Evolutionary conservation across 2,888 invertebrate genomes (phyloP).

Genomic region (Dasypolia templi): DNA sequence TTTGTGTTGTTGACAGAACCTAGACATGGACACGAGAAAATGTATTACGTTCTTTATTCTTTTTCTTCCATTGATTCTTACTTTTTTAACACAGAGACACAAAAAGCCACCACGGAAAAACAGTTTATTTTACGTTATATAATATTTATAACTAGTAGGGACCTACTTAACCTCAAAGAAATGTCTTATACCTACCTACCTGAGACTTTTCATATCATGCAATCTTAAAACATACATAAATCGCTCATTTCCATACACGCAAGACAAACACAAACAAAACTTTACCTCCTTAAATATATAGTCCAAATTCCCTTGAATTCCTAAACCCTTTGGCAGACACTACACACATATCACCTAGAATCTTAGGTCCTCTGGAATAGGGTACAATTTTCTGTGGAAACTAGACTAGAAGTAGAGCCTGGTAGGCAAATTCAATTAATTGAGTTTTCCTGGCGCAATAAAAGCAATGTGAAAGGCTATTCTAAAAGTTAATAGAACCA

Average conservation of each 20-base stretch:
- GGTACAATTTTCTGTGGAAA: constrained; percentile 4
- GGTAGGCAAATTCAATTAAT: constrained; percentile 41
- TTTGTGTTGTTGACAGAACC: neutral
- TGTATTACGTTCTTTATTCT: neutral
- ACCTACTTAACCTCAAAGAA: too few relatives aligned
- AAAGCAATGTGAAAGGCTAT: constrained; percentile 48
- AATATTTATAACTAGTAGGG: too few relatives aligned
- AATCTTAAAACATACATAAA: constrained; percentile 36
- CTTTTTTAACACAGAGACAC: neutral
- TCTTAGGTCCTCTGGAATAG: neutral
- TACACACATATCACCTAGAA: neutral
- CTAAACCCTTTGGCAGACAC: neutral
- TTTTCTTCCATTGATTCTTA: neutral
- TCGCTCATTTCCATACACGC: constrained; percentile 41
- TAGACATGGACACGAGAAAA: neutral
- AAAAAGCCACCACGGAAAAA: too few relatives aligned
- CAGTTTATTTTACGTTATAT: too few relatives aligned
- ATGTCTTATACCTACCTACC: too few relatives aligned
- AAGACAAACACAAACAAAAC: constrained; percentile 15
- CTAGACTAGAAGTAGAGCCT: neutral
- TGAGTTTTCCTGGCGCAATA: constrained; percentile 43
- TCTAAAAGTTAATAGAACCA: constrained; percentile 13
- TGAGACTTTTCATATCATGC: constrained; percentile 3
- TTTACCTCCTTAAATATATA: neutral
- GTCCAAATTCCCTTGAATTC: neutral